Evolutionary conservation across 2,113 vertebrate species (phyloP), one percentile per base, ranked within the genome.

Genomic region (Hoplias malabaricus): DNA sequence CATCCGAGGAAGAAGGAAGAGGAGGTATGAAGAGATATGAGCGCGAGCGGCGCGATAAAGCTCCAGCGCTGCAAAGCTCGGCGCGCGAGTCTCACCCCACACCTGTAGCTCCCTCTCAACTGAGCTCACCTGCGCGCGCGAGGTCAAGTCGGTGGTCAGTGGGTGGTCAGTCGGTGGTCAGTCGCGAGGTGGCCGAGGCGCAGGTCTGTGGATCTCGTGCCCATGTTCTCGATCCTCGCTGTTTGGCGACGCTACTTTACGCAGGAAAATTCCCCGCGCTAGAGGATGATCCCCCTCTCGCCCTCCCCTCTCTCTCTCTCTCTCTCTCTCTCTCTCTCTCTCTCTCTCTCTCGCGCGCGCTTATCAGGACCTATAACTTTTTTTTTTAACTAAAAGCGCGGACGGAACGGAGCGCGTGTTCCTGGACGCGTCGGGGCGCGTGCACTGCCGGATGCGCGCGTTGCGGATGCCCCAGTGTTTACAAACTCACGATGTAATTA

Each of bases 21-120:
- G 21, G 48, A 53, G 19, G 48, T 63, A 72, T 12, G n/a, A 34
- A 4, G 61, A 43, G 16, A 5, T n/a, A 46, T 19, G 56, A 27
- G 70, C 70, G 70, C 54, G 53, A 48, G n/a, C 10, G 43, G 43
- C 43, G 43, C 43, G n/a, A 53, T 4, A 21, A 10, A 9, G n/a
- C 48, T 53, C 48, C 48, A 48, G 43, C 43, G 43, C 43, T 48
- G 43, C 43, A 14, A 14, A 14, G 2, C 1, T 19, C 43, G 36
- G 36, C 43, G 43, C 43, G 43, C 43, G 10, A 53, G 23, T 10
- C 48, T 21, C n/a, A 53, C n/a, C 8, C 48, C 48, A 53, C 48
- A 53, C 48, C 48, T 53, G 48, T 63, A 36, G 16, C 59, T 63
- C 59, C n/a, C n/a, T n/a, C n/a, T n/a, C n/a, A n/a, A n/a, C n/a